Conservation (phyloP, 92 coral and sea anemone species). For the Montipora capitata region DNA sequence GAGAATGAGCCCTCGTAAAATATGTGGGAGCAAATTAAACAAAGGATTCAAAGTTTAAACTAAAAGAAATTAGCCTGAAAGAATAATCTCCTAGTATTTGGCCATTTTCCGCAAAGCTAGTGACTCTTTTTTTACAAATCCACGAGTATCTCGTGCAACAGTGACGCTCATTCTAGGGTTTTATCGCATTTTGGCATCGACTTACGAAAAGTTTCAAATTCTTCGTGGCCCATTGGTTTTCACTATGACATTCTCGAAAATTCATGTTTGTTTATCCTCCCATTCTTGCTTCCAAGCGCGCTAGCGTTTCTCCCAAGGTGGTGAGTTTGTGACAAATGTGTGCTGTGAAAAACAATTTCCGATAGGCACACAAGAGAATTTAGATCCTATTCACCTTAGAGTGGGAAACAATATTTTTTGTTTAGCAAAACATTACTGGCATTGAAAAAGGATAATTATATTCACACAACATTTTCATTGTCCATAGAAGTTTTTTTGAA, state of each 20-base stretch:
- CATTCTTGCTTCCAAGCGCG: neutral
- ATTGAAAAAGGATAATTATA: neutral
- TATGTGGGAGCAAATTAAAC: neutral
- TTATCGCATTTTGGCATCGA: neutral
- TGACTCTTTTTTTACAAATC: neutral
- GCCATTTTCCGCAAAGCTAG: too few relatives aligned
- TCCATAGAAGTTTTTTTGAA: too few relatives aligned
- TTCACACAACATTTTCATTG: too few relatives aligned
- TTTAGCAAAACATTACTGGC: too few relatives aligned
- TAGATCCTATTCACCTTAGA: neutral
- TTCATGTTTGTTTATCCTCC: neutral
- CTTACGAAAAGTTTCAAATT: neutral
- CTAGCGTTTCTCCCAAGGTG: neutral
- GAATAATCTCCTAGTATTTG: neutral
- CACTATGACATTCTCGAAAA: too few relatives aligned
- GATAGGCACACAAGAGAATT: neutral
- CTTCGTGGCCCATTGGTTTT: slow-evolving; percentile 17
- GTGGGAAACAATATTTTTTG: neutral
- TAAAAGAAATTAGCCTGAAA: neutral
- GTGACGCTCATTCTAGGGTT: neutral
- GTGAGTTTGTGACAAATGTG: neutral
- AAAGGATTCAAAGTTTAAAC: neutral
- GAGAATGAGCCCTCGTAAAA: neutral
- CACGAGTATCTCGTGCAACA: neutral
- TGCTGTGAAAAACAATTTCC: neutral